A percentile compares a stretch with the other conserved stretches of the same genome.
Conservation (phyloP, 1,140 invertebrate species). For the Papilio helenus region DNA sequence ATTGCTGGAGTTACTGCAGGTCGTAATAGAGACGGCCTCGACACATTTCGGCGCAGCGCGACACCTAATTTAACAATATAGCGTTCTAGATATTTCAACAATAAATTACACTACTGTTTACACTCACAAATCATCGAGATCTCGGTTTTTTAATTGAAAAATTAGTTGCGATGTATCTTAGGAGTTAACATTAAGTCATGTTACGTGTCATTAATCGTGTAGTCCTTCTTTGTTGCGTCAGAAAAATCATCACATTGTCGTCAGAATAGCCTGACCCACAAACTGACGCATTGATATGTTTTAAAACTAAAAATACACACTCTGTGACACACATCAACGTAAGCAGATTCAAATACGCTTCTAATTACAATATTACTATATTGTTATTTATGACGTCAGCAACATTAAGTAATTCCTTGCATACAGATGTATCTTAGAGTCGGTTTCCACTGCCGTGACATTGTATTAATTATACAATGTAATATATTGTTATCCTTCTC, state of each 20-base stretch:
- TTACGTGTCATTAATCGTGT: background rate
- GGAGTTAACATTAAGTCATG: background rate
- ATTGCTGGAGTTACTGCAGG: conserved; percentile 53
- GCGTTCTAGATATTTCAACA: conserved; percentile 56
- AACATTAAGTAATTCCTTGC: background rate
- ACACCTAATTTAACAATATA: conserved; percentile 67
- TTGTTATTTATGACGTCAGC: background rate
- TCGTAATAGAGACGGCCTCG: conserved; percentile 69
- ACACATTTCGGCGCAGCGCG: conserved; percentile 61
- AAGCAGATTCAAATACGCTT: background rate
- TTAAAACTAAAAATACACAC: conserved; percentile 29
- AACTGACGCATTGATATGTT: conserved; percentile 19
- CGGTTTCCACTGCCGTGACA: background rate
- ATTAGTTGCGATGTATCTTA: background rate
- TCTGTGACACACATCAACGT: conserved; percentile 4
- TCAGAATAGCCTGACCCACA: background rate
- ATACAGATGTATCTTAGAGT: background rate
- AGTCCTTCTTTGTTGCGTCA: background rate
- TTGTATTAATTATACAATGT: background rate
- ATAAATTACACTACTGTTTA: conserved; percentile 38
- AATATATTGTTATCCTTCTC: background rate
- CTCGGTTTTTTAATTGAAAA: conserved; percentile 39
- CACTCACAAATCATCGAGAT: conserved; percentile 26
- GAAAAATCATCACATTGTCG: background rate
- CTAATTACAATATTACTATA: background rate